A percentile compares a stretch with the other conserved stretches of the same genome.
phyloP scores from a whole-genome alignment of 2,888 invertebrate species.

The Nasonovia ribisnigri region DNA sequence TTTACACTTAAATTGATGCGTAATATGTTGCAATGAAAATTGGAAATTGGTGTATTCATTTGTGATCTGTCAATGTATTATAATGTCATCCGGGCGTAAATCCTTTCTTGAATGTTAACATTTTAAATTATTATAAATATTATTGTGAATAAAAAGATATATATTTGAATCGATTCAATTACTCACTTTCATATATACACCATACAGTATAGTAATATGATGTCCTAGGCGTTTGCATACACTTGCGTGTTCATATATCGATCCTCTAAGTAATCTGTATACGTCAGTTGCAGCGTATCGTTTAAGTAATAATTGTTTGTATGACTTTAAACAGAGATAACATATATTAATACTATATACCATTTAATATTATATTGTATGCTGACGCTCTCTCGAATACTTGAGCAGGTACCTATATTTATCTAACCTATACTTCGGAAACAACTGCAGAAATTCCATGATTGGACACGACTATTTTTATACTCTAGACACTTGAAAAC shows the following conservation, averaged over 20 bases:
- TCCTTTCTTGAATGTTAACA: not conserved
- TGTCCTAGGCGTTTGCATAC: not conserved
- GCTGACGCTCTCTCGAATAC: not conserved
- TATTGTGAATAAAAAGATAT: not conserved
- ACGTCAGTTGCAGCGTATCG: not conserved
- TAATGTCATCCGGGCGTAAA: not conserved
- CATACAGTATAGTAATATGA: not conserved
- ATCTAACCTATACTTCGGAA: not conserved
- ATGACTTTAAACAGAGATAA: not conserved
- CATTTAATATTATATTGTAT: not conserved
- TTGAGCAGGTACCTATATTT: not conserved
- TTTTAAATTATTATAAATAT: not conserved
- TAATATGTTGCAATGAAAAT: not conserved
- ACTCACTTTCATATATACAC: no score
- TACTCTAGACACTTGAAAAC: not conserved
- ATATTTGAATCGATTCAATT: not conserved
- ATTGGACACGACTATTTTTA: not conserved
- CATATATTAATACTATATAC: not conserved
- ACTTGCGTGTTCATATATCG: not conserved
- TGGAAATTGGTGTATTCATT: not conserved
- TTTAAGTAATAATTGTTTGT: not conserved
- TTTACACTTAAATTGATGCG: constrained; percentile 12
- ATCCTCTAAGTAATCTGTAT: not conserved
- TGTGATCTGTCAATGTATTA: not conserved
- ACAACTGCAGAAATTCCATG: not conserved